A percentile compares a stretch with the other conserved stretches of the same genome.
Evolutionary conservation across 2,113 vertebrate species (phyloP).

Genomic region (Mesitornis unicolor): DNA sequence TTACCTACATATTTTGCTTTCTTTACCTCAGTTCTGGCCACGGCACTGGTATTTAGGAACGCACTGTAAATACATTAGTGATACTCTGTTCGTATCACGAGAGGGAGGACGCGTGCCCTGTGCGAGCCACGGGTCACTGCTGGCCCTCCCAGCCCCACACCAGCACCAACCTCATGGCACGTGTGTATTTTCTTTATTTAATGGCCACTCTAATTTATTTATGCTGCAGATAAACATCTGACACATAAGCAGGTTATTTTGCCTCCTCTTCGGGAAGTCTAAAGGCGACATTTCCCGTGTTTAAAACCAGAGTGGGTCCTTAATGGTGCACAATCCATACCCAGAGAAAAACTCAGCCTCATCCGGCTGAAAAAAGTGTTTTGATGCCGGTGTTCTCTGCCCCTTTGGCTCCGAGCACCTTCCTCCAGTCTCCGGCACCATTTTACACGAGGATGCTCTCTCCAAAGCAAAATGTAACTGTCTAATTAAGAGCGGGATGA

Average conservation of each 20-base stretch:
- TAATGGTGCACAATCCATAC: background rate
- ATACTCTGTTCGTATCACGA: too few species aligned
- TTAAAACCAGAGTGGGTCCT: background rate
- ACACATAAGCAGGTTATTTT: background rate
- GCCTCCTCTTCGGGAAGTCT: background rate
- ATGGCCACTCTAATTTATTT: background rate
- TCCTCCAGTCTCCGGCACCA: conserved; percentile 61
- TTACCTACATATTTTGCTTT: background rate
- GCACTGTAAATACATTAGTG: background rate
- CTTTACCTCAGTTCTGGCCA: background rate
- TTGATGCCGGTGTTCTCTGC: conserved; percentile 52
- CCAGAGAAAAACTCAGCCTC: conserved; percentile 50
- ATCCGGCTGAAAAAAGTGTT: conserved; percentile 15
- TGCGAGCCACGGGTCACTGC: too few species aligned
- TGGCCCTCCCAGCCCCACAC: too few species aligned
- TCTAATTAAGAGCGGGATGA: conserved; percentile 82
- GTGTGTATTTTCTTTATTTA: too few species aligned
- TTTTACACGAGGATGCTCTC: conserved; percentile 72
- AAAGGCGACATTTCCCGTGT: background rate
- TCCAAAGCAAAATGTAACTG: conserved; percentile 77
- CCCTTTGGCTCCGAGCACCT: conserved; percentile 70
- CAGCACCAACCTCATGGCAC: too few species aligned
- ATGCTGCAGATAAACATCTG: background rate
- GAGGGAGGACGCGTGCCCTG: too few species aligned
- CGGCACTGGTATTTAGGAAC: background rate